Evolutionary conservation across 2,113 vertebrate species (phyloP), one percentile per base, ranked within the genome.

Genomic region (Phaethon lepturus): DNA sequence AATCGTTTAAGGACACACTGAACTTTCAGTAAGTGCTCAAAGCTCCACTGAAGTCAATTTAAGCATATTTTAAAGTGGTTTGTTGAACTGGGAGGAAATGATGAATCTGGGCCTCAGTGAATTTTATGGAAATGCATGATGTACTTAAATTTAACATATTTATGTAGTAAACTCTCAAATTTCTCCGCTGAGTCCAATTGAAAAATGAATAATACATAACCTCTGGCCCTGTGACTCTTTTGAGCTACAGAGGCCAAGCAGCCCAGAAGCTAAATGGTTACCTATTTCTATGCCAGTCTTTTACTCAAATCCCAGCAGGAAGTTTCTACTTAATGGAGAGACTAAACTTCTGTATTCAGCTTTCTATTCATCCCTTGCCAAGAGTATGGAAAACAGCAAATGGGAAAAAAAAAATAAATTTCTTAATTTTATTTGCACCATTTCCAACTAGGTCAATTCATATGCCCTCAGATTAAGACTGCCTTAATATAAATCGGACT

Each of bases 221-320:
- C 47, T 78, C 75, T 94, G 59, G 50, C 20, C 82, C 44, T 79
- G 12, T 84, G 44, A 22, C 91, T 87, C 60, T 94, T 97, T 94
- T 79, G 64, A 91, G 95, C 38, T 83, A 53, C 22, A 73, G 47
- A 93, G 53, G 78, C 90, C 95, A 93, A 94, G 45, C 40, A 96
- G 75, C 49, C 85, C 95, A 98, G 95, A 97, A 98, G 96, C 71
- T 98, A 97, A 97, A 97, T 96, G 60, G 88, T 98, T 98, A 89
- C 82, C 26, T 88, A 60, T 92, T 95, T 93, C 92, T 88, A 90
- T 96, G 77, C 90, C 90, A 95, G 94, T 76, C 55, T 97, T 92
- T 95, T 93, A 58, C 86, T 95, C 82, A 86, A 94, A 95, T 93
- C 94, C 96, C 97, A 97, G 88, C 23, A 90, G 91, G 62, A 97